Percentiles rank a stretch among this genome's conserved stretches.
These are phyloP conservation scores for Hucho hucho DNA, from an alignment of 2,113 vertebrate species.

Conservation along the genomic window DNA sequence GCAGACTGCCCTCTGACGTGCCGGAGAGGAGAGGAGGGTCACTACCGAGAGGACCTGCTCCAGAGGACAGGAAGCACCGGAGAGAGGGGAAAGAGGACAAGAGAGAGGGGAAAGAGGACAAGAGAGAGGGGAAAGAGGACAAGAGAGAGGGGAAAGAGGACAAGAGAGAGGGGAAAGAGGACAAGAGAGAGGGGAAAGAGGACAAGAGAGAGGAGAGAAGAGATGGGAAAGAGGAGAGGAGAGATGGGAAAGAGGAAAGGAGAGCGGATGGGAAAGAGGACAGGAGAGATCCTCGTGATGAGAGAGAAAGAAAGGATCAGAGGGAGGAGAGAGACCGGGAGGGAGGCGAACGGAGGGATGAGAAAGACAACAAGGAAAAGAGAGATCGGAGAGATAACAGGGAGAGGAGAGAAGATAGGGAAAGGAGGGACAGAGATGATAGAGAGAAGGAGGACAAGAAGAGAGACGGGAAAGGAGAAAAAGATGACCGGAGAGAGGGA, in stretches of 20 bases:
- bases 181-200: too few species aligned
- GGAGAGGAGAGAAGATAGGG: constrained; percentile 19
- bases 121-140: too few species aligned
- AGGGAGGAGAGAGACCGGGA: constrained; percentile 20
- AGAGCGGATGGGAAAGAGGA: constrained; percentile 23
- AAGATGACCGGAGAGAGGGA: constrained; percentile 18
- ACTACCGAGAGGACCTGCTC: constrained; percentile 48
- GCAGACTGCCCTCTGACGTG: constrained; percentile 51
- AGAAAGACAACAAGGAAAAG: constrained; percentile 10
- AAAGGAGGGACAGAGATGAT: background rate
- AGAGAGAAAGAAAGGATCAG: constrained; percentile 42
- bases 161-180: too few species aligned
- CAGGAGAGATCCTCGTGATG: constrained; percentile 32
- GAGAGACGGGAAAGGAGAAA: constrained; percentile 5
- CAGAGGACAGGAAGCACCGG: constrained; percentile 48
- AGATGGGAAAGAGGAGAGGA: too few species aligned
- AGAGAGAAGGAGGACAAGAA: background rate
- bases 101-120: too few species aligned
- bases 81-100: constrained; percentile 38
- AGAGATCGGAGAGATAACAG: constrained; percentile 21
- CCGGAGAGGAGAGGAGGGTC: constrained; percentile 47
- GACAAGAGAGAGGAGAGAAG: too few species aligned
- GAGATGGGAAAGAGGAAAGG: constrained; percentile 31
- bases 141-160: too few species aligned
- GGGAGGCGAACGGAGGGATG: constrained; percentile 9